Conservation (phyloP, 2,113 vertebrate species). For the Manacus vitellinus region DNA sequence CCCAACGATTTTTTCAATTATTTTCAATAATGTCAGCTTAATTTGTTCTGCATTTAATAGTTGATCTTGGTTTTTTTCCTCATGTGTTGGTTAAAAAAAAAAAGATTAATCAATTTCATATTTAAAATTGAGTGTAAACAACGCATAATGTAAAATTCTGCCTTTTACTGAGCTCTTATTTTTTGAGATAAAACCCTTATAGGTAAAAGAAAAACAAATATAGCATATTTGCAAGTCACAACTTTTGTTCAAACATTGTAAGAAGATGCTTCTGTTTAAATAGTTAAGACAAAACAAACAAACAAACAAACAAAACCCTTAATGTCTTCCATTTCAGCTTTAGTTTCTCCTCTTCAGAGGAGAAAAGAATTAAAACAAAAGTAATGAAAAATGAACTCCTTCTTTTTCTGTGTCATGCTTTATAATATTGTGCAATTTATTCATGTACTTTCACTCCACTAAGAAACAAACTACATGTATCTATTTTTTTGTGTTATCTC, state of each 20-base stretch:
- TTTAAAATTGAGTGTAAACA: neutral
- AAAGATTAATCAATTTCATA: neutral
- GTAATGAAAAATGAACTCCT: neutral
- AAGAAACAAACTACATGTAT: neutral
- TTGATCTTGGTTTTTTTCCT: neutral
- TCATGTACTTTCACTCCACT: neutral
- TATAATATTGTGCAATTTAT: neutral
- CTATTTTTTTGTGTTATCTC: neutral
- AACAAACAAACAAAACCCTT: neutral
- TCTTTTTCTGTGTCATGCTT: neutral
- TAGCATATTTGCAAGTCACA: neutral
- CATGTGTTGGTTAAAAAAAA: neutral
- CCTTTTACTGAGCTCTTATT: neutral
- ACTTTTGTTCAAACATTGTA: neutral
- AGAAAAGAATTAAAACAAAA: neutral
- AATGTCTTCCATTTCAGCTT: neutral
- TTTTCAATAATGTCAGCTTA: neutral
- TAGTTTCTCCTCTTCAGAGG: neutral
- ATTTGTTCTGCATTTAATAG: neutral
- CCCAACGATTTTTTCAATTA: neutral
- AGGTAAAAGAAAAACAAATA: neutral
- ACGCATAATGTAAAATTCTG: neutral
- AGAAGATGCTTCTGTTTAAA: neutral
- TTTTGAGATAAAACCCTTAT: neutral
- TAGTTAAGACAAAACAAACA: neutral